These are phyloP conservation scores for Strix aluco DNA, from an alignment of 2,113 vertebrate genomes.

Conservation along the genomic window DNA sequence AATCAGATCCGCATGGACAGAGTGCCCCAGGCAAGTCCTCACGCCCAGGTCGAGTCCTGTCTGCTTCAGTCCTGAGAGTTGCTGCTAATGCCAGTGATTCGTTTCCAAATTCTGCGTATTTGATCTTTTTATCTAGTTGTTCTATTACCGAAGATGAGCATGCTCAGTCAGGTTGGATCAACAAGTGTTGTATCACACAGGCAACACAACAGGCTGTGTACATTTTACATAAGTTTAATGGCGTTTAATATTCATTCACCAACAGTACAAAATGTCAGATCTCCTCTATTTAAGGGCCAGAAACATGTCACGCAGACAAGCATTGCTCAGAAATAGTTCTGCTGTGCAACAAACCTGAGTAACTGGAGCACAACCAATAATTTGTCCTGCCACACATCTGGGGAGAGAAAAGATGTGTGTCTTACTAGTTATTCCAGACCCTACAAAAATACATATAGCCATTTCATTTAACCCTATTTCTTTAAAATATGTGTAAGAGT, in stretches of 20 bases:
- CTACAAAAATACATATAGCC: not conserved
- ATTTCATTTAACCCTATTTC: not conserved
- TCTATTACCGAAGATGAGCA: not conserved
- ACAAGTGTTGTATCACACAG: not conserved
- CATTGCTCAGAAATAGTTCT: not conserved
- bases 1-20: not conserved
- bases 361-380: not conserved
- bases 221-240: conserved; percentile 22
- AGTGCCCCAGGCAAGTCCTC: not conserved
- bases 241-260: not conserved
- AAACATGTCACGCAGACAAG: not conserved
- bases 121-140: not conserved
- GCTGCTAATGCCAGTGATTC: not conserved
- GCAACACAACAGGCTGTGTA: not conserved
- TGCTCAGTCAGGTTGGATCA: not conserved
- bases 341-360: not conserved
- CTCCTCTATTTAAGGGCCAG: not conserved
- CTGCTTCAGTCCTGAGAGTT: not conserved
- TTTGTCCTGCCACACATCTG: not conserved
- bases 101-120: not conserved
- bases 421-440: not conserved
- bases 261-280: not conserved
- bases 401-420: not conserved
- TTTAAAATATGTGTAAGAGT: not conserved
- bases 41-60: not conserved